Percentiles rank a stretch among this genome's conserved stretches.
Evolutionary conservation across 2,113 vertebrate species (phyloP).

Genomic region (Setophaga petechia): DNA sequence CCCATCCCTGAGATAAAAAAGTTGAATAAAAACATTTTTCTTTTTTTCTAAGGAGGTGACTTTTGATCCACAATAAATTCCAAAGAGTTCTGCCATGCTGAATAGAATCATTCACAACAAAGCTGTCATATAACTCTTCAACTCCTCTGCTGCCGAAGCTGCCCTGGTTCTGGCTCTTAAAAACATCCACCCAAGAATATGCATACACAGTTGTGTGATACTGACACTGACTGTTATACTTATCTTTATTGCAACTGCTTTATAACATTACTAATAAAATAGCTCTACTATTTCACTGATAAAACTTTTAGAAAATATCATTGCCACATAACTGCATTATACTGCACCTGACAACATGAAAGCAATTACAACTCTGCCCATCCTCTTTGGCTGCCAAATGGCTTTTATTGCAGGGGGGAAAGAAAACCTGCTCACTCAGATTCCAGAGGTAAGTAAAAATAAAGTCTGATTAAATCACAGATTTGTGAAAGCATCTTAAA

Average conservation of each 20-base stretch:
- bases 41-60: background rate
- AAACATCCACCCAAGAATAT: background rate
- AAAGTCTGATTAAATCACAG: background rate
- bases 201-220: background rate
- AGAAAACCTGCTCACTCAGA: background rate
- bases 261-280: conserved; percentile 10
- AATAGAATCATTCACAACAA: background rate
- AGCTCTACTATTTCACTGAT: background rate
- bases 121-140: background rate
- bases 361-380: background rate
- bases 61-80: background rate
- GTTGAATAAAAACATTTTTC: background rate
- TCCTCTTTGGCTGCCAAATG: background rate
- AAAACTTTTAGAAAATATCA: background rate
- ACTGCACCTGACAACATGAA: background rate
- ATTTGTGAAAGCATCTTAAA: background rate
- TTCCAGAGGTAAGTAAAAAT: background rate
- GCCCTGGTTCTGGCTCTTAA: background rate
- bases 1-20: background rate
- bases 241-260: conserved; percentile 1
- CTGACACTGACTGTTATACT: background rate
- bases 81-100: background rate
- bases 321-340: background rate
- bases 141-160: background rate
- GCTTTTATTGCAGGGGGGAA: background rate